Evolutionary conservation across 2,797 vertebrate genomes (phyloP), one percentile per base, ranked within the genome.

Genomic region (Dallia pectoralis): DNA sequence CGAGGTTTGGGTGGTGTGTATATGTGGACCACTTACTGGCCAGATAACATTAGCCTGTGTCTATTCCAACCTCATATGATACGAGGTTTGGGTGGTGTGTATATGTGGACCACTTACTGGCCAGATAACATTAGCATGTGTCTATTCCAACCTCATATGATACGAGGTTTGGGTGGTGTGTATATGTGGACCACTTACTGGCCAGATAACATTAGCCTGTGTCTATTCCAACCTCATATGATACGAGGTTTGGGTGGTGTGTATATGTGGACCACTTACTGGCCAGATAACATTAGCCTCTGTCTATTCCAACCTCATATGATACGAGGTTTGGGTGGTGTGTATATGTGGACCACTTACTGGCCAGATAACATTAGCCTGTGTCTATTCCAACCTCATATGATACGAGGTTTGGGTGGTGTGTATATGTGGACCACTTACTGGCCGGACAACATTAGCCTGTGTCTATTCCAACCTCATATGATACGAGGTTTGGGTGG

Each of bases 91-190:
- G 53, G 53, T 9, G n/a, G 53, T 8, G 51, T 9, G 33, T 36
- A n/a, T n/a, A 22, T n/a, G 51, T 22, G 4, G 19, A 16, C 19
- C 19, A 19, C 49, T 53, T 22, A 22, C 51, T 53, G 51, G 5
- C 51, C n/a, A 53, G n/a, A 7, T 19, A 19, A 19, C 16, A 22
- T 16, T 49, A n/a, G 19, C 18, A 18, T 19, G 18, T 19, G 22
- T 22, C 40, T n/a, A 56, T 11, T 6, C 8, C 53, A 56, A 53
- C n/a, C 53, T 56, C 3, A 53, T 6, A 53, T 7, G 18, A 53
- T n/a, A 53, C 5, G 25, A 25, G 53, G 64, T 70, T 7, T 69
- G 72, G 61, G 67, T 67, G 49, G 11, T 44, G 27, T 36, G n/a
- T n/a, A n/a, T n/a, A n/a, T n/a, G n/a, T n/a, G n/a, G n/a, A n/a